A percentile compares a stretch with the other conserved stretches of the same genome.
phyloP scores from a whole-genome alignment of 2,113 vertebrate species.

The Apistogramma diplotaenia region DNA sequence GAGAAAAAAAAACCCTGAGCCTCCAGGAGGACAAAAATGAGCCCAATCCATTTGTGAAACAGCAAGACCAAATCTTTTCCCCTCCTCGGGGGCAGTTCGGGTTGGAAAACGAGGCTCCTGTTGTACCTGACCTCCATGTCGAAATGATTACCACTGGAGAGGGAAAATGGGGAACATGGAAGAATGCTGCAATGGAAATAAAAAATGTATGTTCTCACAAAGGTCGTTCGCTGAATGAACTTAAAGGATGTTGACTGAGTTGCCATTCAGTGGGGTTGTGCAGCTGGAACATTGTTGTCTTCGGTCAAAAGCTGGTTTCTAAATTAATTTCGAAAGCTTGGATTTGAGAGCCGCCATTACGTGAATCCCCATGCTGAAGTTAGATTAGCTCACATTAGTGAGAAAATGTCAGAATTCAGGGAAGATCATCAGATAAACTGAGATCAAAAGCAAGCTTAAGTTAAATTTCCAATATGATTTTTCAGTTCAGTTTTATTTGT shows the following conservation, averaged over 20 bases:
- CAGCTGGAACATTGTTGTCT: neutral
- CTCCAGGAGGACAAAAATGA: constrained; percentile 26
- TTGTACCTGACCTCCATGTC: constrained; percentile 8
- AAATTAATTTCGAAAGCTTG: neutral
- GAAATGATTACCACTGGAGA: neutral
- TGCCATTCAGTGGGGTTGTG: neutral
- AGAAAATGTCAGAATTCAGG: neutral
- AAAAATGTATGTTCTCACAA: constrained; percentile 17
- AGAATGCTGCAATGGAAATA: constrained; percentile 36
- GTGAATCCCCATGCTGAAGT: neutral
- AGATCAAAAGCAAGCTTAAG: neutral
- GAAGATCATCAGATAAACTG: neutral
- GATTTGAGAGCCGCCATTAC: neutral
- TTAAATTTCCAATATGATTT: too few relatives aligned
- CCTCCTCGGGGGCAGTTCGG: neutral
- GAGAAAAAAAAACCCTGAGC: neutral
- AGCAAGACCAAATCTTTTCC: neutral
- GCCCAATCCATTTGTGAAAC: neutral
- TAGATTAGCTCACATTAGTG: neutral
- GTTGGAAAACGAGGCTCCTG: neutral
- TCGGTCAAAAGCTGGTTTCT: neutral
- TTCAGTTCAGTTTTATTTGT: too few relatives aligned
- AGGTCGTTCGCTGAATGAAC: neutral
- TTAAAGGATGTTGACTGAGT: constrained; percentile 7
- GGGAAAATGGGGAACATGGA: constrained; percentile 24